These are phyloP conservation scores for Zosterops borbonicus DNA, from an alignment of 2,113 vertebrate species.

Conservation along the genomic window DNA sequence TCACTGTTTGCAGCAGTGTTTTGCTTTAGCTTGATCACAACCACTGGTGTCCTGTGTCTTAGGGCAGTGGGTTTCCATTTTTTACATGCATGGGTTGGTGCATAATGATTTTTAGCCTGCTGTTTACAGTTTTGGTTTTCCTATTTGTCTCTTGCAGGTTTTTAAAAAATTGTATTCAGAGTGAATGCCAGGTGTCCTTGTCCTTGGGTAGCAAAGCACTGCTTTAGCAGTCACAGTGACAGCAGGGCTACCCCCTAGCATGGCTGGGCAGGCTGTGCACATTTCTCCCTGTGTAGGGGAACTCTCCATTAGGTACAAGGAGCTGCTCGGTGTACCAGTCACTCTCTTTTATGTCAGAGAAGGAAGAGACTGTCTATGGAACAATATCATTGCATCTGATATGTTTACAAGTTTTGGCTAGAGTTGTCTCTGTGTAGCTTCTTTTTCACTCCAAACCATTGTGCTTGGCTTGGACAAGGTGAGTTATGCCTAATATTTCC, in stretches of 20 bases:
- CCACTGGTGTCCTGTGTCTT: not conserved
- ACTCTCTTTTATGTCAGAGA: not conserved
- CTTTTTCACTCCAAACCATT: not conserved
- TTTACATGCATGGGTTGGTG: not conserved
- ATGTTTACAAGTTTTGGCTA: not conserved
- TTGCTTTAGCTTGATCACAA: not conserved
- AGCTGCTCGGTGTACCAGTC: not conserved
- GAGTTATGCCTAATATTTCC: not conserved
- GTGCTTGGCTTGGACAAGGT: not conserved
- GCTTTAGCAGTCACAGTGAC: not conserved
- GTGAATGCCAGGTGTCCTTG: not conserved
- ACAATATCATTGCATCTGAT: not conserved
- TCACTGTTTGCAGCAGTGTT: not conserved
- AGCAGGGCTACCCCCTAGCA: not conserved
- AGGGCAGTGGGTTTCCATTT: not conserved
- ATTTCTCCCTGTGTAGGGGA: not conserved
- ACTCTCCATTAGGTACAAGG: not conserved
- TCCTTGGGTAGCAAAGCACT: not conserved
- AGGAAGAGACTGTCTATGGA: not conserved
- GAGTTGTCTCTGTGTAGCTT: not conserved
- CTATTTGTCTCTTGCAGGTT: not conserved
- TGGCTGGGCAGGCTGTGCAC: not conserved
- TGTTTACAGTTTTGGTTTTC: not conserved
- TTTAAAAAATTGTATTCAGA: not conserved
- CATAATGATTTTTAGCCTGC: not conserved